phyloP scores from a whole-genome alignment of 2,888 invertebrate genomes.

The Schrankia costaestrigalis region DNA sequence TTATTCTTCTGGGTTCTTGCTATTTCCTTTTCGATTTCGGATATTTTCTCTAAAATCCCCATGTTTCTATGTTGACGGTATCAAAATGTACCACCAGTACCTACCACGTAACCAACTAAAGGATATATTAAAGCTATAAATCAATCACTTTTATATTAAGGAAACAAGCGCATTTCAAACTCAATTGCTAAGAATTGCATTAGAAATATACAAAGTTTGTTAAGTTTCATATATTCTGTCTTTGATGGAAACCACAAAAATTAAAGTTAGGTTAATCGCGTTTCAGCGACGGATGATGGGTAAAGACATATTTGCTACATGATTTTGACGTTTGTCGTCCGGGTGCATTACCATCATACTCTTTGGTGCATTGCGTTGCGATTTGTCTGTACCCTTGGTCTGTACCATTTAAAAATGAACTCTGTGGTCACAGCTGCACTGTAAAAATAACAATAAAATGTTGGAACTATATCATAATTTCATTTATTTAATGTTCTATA shows the following conservation, averaged over 20 bases:
- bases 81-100: slow-evolving; percentile 19
- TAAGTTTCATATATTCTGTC: too few relatives aligned
- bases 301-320: too few relatives aligned
- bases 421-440: too few relatives aligned
- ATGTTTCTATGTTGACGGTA: slow-evolving; percentile 75
- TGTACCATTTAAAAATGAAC: too few relatives aligned
- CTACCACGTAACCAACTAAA: slow-evolving; percentile 42
- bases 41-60: slow-evolving; percentile 99
- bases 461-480: too few relatives aligned
- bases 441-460: too few relatives aligned
- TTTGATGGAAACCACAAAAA: slow-evolving; percentile 13
- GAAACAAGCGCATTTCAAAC: slow-evolving; percentile 22
- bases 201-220: slow-evolving; percentile 5
- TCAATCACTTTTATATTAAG: slow-evolving; percentile 9
- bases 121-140: not conserved
- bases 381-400: too few relatives aligned
- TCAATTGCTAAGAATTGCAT: too few relatives aligned
- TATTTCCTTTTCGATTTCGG: slow-evolving; percentile 99
- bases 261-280: slow-evolving; percentile 29
- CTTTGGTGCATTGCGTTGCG: too few relatives aligned
- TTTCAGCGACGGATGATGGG: slow-evolving; percentile 19
- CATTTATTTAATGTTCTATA: too few relatives aligned
- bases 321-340: too few relatives aligned
- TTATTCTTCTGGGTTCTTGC: slow-evolving; percentile 99
- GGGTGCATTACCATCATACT: too few relatives aligned